A percentile compares a stretch with the other conserved stretches of the same genome.
Conservation (phyloP, 2,888 invertebrate species). For the Arrhopalites spinosus region DNA sequence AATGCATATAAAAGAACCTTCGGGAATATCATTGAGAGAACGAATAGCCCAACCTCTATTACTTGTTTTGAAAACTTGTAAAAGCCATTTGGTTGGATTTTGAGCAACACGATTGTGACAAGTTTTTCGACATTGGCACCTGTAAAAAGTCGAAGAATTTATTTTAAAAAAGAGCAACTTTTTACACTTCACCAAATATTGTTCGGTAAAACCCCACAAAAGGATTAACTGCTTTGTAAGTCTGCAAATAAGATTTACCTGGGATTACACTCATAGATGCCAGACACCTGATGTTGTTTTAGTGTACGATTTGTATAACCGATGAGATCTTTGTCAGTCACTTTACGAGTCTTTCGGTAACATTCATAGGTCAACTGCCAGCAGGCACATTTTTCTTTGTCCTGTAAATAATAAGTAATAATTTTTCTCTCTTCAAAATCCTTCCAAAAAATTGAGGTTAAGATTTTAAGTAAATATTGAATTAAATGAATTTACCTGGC, state of each 20-base stretch:
- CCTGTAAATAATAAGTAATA: conserved; percentile 62
- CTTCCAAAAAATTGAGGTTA: too few relatives aligned
- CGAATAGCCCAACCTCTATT: conserved; percentile 94
- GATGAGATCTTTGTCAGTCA: conserved; percentile 61
- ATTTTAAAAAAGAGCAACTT: too few relatives aligned
- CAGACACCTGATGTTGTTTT: conserved; percentile 82
- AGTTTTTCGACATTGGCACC: conserved; percentile 82
- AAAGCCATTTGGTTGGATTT: conserved; percentile 80
- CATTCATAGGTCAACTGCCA: conserved; percentile 87
- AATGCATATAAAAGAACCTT: conserved; percentile 92
- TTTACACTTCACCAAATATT: too few relatives aligned
- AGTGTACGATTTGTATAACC: conserved; percentile 86
- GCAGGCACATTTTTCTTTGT: conserved; percentile 85
- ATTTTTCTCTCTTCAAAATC: too few relatives aligned
- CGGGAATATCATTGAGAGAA: conserved; percentile 91
- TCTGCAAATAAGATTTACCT: conserved; percentile 64
- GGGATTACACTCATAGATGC: conserved; percentile 95
- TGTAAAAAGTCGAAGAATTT: too few relatives aligned
- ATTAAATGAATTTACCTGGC: conserved; percentile 66
- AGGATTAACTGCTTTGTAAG: too few relatives aligned
- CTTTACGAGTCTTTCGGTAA: conserved; percentile 60
- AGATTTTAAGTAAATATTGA: too few relatives aligned
- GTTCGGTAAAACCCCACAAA: too few relatives aligned
- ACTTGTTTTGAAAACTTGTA: conserved; percentile 94
- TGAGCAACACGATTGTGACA: conserved; percentile 96